These are phyloP conservation scores for Halocynthia roretzi DNA, from an alignment of 23 tunicate species.

Conservation along the genomic window DNA sequence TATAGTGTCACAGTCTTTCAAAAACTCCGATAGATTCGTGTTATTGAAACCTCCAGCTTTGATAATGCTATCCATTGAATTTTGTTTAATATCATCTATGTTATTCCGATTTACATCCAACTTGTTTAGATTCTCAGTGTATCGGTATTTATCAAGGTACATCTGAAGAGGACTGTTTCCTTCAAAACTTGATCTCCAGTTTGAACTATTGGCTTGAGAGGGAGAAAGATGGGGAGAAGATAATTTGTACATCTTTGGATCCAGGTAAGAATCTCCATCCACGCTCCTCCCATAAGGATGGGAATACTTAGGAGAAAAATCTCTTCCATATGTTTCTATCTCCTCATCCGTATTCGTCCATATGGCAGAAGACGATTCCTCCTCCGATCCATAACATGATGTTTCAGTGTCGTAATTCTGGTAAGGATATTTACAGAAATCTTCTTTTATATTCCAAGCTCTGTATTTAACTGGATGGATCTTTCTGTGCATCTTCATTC, in stretches of 20 bases:
- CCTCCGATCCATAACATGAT: constrained; percentile 3
- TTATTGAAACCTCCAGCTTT: not conserved
- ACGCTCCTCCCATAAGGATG: too few relatives aligned
- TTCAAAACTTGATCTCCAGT: too few relatives aligned
- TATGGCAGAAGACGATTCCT: not conserved
- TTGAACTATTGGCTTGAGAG: not conserved
- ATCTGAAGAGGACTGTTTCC: too few relatives aligned
- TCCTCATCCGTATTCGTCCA: not conserved
- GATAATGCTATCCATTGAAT: not conserved
- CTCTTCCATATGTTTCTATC: too few relatives aligned
- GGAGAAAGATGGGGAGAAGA: not conserved
- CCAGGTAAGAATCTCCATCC: not conserved
- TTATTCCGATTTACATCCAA: not conserved
- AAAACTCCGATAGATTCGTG: constrained; percentile 10
- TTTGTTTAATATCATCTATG: not conserved
- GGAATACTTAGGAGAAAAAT: too few relatives aligned
- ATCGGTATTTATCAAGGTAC: too few relatives aligned
- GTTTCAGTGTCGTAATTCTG: not conserved
- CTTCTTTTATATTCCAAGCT: too few relatives aligned
- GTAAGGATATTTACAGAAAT: too few relatives aligned
- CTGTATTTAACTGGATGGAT: too few relatives aligned
- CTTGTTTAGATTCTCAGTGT: not conserved
- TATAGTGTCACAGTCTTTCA: constrained; percentile 13
- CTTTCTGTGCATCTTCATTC: too few relatives aligned
- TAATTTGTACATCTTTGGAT: not conserved